Conservation (phyloP, 2,797 vertebrate genomes). For the Malurus splendens region DNA sequence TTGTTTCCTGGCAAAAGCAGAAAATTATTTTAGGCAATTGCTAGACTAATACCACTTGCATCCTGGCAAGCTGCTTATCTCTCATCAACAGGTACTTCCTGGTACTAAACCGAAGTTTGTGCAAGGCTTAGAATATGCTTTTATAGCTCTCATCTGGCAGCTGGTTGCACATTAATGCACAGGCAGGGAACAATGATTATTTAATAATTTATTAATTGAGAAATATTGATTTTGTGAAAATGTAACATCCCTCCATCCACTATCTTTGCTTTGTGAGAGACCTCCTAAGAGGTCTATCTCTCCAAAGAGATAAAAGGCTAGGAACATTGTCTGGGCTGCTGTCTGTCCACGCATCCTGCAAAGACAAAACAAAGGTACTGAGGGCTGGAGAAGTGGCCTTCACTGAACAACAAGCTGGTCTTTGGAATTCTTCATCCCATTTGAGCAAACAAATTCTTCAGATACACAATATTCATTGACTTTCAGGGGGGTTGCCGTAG, state of each 20-base stretch:
- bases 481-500: not conserved
- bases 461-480: not conserved
- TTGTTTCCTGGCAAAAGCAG: not conserved
- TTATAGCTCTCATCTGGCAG: not conserved
- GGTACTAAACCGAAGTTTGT: not conserved
- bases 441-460: not conserved
- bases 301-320: not conserved
- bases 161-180: not conserved
- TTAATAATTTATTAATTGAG: not conserved
- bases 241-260: not conserved
- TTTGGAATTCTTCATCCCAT: not conserved
- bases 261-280: not conserved
- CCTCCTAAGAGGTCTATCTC: not conserved
- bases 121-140: not conserved
- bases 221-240: not conserved
- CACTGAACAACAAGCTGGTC: fast-evolving
- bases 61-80: constrained; percentile 12
- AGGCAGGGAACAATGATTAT: not conserved
- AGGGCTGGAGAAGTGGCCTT: not conserved
- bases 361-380: fast-evolving
- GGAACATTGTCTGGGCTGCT: fast-evolving
- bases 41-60: not conserved
- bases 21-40: not conserved
- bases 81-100: constrained; percentile 25
- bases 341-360: not conserved